A percentile compares a stretch with the other conserved stretches of the same genome.
phyloP scores from a whole-genome alignment of 1,140 invertebrate species.

The Heliconius melpomene region DNA sequence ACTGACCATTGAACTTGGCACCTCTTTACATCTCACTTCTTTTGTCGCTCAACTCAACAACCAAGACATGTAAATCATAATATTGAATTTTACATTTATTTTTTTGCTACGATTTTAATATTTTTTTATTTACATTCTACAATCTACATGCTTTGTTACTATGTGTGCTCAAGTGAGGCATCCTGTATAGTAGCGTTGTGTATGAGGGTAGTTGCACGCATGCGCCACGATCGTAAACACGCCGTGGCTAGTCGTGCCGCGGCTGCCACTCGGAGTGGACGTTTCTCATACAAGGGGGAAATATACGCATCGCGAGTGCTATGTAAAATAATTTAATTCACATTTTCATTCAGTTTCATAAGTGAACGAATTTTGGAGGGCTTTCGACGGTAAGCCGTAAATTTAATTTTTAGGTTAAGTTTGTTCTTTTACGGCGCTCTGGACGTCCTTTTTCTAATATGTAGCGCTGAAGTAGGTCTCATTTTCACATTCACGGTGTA shows the following conservation, averaged over 20 bases:
- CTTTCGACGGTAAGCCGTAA: constrained; percentile 46
- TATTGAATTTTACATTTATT: too few species aligned
- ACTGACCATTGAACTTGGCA: too few species aligned
- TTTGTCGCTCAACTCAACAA: too few species aligned
- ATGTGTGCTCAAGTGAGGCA: not conserved
- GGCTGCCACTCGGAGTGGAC: constrained; percentile 30
- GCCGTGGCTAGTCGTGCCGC: constrained; percentile 49
- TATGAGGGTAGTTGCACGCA: constrained; percentile 48
- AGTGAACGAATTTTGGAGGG: constrained; percentile 50
- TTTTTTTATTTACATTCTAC: constrained; percentile 9
- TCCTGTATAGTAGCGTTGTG: constrained; percentile 9
- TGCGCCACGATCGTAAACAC: constrained; percentile 54
- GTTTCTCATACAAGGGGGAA: constrained; percentile 15
- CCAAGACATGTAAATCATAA: too few species aligned
- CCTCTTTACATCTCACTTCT: too few species aligned
- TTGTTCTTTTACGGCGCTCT: not conserved
- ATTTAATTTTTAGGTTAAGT: constrained; percentile 28
- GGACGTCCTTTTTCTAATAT: constrained; percentile 30
- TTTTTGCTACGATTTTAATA: not conserved
- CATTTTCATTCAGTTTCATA: constrained; percentile 41
- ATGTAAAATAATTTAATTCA: constrained; percentile 45
- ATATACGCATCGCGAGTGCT: constrained; percentile 45
- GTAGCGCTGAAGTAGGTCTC: constrained; percentile 30
- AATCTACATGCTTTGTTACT: not conserved
- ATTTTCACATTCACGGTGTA: constrained; percentile 47